Percentiles rank a stretch among this genome's conserved stretches.
Conservation (phyloP, 2,797 vertebrate genomes). For the Malacoraja senta region DNA sequence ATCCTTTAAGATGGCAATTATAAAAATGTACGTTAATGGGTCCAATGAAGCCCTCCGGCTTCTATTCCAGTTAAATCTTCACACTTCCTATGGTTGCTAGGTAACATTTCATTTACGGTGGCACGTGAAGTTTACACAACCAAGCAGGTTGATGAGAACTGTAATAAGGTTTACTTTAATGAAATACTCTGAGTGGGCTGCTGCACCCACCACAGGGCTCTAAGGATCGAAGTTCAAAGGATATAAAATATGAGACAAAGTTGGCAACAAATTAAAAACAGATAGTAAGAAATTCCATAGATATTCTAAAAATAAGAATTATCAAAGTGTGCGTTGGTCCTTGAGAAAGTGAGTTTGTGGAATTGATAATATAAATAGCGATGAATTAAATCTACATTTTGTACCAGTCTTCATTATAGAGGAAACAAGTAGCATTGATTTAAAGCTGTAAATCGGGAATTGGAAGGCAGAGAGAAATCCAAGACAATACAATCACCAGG, state of each 20-base stretch:
- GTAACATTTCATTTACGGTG: constrained; percentile 29
- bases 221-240: constrained; percentile 1
- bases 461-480: too few relatives aligned
- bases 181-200: background rate
- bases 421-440: too few relatives aligned
- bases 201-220: constrained; percentile 9
- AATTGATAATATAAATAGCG: too few relatives aligned
- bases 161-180: constrained; percentile 31
- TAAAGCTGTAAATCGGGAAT: too few relatives aligned
- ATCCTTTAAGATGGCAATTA: constrained; percentile 32
- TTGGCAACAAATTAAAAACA: too few relatives aligned
- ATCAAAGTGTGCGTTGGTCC: too few relatives aligned
- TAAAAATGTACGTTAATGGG: constrained; percentile 34
- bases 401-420: too few relatives aligned
- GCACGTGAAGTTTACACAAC: constrained; percentile 15
- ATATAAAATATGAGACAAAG: background rate
- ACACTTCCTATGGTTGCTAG: constrained; percentile 35
- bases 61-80: background rate
- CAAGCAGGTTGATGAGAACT: constrained; percentile 29
- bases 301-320: too few relatives aligned
- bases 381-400: too few relatives aligned
- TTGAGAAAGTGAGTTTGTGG: too few relatives aligned
- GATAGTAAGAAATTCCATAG: too few relatives aligned
- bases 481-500: too few relatives aligned
- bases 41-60: constrained; percentile 19